phyloP scores from a whole-genome alignment of 1,140 invertebrate species.

The Phthorimaea operculella region DNA sequence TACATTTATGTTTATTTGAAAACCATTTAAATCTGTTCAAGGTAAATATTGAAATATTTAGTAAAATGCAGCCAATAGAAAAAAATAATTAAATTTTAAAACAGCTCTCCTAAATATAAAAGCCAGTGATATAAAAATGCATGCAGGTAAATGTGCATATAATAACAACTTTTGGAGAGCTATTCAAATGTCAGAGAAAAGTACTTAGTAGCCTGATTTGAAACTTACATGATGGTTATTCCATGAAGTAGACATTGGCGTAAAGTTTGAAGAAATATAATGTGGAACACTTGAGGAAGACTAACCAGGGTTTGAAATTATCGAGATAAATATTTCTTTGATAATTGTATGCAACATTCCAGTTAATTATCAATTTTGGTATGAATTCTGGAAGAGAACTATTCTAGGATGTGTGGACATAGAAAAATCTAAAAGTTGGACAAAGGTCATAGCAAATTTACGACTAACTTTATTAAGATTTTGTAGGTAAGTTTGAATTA shows the following conservation, averaged over 20 bases:
- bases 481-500: slow-evolving; percentile 6
- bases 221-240: background rate
- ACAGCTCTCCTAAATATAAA: slow-evolving; percentile 49
- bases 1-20: slow-evolving; percentile 17
- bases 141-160: slow-evolving; percentile 58
- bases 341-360: too few species aligned
- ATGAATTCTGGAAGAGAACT: background rate
- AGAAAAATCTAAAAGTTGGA: background rate
- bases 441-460: background rate
- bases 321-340: too few species aligned
- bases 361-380: background rate
- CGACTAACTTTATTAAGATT: background rate
- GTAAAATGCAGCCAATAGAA: slow-evolving; percentile 49
- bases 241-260: too few species aligned
- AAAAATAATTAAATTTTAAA: slow-evolving; percentile 40
- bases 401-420: background rate
- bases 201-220: background rate
- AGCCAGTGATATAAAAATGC: slow-evolving; percentile 54
- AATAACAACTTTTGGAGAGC: slow-evolving; percentile 40
- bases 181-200: slow-evolving; percentile 23
- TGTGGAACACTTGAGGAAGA: background rate
- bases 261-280: background rate
- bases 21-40: slow-evolving; percentile 23
- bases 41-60: slow-evolving; percentile 31
- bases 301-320: background rate